These are phyloP conservation scores for Danio choprae DNA, from an alignment of 2,797 vertebrate genomes.

Conservation along the genomic window DNA sequence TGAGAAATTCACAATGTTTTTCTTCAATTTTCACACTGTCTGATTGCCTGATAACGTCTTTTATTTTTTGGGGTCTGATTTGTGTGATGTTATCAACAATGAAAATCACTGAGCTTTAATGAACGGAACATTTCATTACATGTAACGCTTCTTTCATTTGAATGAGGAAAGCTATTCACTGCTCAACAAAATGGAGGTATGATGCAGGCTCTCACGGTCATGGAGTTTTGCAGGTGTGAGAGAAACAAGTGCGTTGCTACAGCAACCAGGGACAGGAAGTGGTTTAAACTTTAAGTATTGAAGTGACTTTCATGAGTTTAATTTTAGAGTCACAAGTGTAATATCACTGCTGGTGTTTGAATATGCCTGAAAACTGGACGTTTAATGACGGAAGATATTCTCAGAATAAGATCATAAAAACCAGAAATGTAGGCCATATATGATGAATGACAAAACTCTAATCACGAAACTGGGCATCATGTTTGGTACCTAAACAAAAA, in stretches of 20 bases:
- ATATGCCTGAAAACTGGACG: slow-evolving; percentile 54
- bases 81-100: slow-evolving; percentile 20
- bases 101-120: slow-evolving; percentile 18
- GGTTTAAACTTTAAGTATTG: slow-evolving; percentile 56
- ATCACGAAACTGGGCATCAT: slow-evolving; percentile 8
- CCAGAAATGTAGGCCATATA: slow-evolving; percentile 10
- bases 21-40: not conserved
- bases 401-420: not conserved
- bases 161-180: slow-evolving; percentile 6
- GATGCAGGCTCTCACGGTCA: slow-evolving; percentile 38
- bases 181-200: slow-evolving; percentile 40
- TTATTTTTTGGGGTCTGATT: not conserved
- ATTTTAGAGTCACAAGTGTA: not conserved
- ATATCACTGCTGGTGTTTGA: slow-evolving; percentile 49
- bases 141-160: slow-evolving; percentile 15
- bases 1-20: not conserved
- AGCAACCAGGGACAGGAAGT: slow-evolving; percentile 47
- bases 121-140: not conserved
- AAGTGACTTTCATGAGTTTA: slow-evolving; percentile 10
- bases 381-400: slow-evolving; percentile 60
- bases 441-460: slow-evolving; percentile 51
- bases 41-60: not conserved
- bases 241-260: slow-evolving; percentile 54
- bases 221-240: slow-evolving; percentile 52
- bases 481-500: not conserved